Percentiles rank a stretch among this genome's conserved stretches.
These are phyloP conservation scores for Erpornis zantholeuca DNA, from an alignment of 2,113 vertebrate species.

Conservation along the genomic window DNA sequence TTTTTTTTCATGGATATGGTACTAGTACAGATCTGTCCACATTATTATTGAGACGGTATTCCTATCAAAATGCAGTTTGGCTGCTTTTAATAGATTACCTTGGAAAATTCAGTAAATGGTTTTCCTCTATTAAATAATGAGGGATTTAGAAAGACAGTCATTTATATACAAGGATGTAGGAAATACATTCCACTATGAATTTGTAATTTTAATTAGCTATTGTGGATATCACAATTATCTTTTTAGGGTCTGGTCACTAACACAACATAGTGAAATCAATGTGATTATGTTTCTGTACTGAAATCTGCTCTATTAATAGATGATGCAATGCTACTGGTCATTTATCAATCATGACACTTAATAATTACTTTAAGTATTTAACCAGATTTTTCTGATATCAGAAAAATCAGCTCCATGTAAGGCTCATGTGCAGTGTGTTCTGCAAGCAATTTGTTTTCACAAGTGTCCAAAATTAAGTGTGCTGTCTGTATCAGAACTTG, in stretches of 20 bases:
- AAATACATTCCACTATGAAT: not conserved
- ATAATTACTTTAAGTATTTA: not conserved
- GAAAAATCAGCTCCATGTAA: not conserved
- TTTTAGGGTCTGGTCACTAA: not conserved
- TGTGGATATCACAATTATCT: not conserved
- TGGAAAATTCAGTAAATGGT: not conserved
- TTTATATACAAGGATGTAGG: not conserved
- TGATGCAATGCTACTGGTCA: not conserved
- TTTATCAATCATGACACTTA: not conserved
- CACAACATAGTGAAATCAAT: not conserved
- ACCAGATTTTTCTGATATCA: not conserved
- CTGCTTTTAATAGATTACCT: not conserved
- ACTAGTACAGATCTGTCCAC: not conserved
- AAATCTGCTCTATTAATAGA: not conserved
- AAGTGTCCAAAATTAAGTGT: not conserved
- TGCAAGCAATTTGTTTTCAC: not conserved
- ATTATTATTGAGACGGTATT: not conserved
- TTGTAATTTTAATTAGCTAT: not conserved
- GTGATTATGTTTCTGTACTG: not conserved
- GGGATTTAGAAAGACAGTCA: not conserved
- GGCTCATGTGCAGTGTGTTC: not conserved
- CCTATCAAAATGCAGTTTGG: not conserved
- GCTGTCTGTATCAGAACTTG: not conserved
- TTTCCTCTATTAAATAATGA: not conserved
- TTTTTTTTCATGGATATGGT: not conserved